Evolutionary conservation across 1,140 invertebrate species (phyloP), one percentile per base, ranked within the genome.

Genomic region (Mercenaria mercenaria): DNA sequence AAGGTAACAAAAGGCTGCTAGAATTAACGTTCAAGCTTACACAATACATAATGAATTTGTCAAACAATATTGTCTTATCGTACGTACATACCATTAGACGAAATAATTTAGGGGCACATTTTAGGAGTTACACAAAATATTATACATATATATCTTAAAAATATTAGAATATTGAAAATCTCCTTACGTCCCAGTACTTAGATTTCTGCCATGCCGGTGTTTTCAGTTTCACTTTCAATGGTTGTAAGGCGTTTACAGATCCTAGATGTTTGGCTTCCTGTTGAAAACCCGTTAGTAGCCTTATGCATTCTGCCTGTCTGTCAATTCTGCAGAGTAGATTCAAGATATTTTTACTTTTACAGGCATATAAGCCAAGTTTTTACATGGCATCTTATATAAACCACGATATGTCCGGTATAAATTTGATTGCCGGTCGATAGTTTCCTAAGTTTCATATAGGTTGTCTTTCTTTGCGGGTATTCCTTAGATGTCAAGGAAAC

Each of bases 181-280:
- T 47, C 15, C 47, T 72, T 87, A 87, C 85, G 20, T 64, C 39
- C 85, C 85, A 87, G 34, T 56, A 76, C 10, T 32, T 67, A 29
- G 85, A 76, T 67, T 79, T 87, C 37, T 87, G 85, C 85, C 85
- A 87, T 37, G 34, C 52, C 13, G 85, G 74, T 32, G 74, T 77
- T 79, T 87, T 87, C 23, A 87, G 11, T 23, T 47, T 32, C 39
- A 67, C 85, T 43, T 39, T 50, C 29, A 87, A 8, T n/a, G 50
- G 50, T 23, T 87, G 50, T 10, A 87, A 18, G 0, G 67, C 29
- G 20, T 72, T 85, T 20, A n/a, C 34, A 34, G 50, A 52, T 41
- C 72, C 85, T 23, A 34, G 76, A 11, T 37, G 85, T 8, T 26
- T 59, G 20, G 79, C 39, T 20, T 59, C 41, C 18, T 61, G 18